Evolutionary conservation across 2,888 invertebrate genomes (phyloP).

Genomic region (Euzophera pinguis): DNA sequence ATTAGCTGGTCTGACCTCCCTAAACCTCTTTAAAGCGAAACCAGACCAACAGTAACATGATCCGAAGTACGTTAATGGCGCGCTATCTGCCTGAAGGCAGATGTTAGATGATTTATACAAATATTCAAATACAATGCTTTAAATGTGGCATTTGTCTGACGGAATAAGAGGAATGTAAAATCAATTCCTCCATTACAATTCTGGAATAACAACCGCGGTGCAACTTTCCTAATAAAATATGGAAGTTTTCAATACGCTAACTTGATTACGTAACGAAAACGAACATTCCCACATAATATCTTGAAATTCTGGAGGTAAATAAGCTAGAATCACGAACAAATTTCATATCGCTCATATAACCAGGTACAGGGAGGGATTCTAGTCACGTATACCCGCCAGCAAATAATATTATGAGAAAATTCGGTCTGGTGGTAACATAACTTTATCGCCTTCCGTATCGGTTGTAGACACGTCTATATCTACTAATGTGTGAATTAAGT

Average conservation of each 20-base stretch:
- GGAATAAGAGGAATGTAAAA: too few species aligned
- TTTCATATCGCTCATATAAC: constrained; percentile 56
- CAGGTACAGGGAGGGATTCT: constrained; percentile 51
- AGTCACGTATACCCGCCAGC: constrained; percentile 56
- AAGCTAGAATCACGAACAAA: constrained; percentile 57
- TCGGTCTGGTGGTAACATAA: constrained; percentile 57
- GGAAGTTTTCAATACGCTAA: constrained; percentile 3
- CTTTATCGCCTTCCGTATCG: constrained; percentile 40
- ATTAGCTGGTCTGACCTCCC: too few species aligned
- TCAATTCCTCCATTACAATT: too few species aligned
- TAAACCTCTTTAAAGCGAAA: too few species aligned
- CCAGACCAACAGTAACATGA: too few species aligned
- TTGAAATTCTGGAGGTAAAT: constrained; percentile 53
- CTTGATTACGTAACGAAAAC: neutral
- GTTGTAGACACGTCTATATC: constrained; percentile 24
- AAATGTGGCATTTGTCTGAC: too few species aligned
- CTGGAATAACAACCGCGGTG: too few species aligned
- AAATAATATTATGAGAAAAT: constrained; percentile 68
- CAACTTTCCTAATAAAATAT: neutral
- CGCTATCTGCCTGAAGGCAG: too few species aligned
- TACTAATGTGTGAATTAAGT: constrained; percentile 3
- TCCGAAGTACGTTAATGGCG: too few species aligned
- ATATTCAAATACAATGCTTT: too few species aligned
- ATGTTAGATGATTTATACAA: too few species aligned
- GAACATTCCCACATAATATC: constrained; percentile 34